phyloP scores from a whole-genome alignment of 2,797 vertebrate genomes.

The Bovichtus variegatus region DNA sequence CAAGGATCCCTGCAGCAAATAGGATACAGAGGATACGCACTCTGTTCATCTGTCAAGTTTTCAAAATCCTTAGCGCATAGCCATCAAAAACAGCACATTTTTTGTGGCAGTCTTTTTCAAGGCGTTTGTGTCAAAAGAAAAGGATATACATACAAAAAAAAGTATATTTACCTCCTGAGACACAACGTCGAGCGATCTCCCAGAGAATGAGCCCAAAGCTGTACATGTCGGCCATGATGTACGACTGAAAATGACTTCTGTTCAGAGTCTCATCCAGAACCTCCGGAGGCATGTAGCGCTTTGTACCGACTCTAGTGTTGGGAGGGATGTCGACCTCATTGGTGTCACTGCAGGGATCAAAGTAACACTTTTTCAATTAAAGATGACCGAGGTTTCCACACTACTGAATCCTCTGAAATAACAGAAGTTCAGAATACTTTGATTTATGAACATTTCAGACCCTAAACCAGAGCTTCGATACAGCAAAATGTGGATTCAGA shows the following conservation, averaged over 20 bases:
- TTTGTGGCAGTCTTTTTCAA: background rate
- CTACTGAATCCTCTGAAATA: conserved; percentile 1
- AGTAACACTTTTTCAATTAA: background rate
- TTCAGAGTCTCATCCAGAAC: conserved; percentile 97
- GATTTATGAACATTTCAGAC: background rate
- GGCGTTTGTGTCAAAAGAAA: background rate
- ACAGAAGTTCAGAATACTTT: background rate
- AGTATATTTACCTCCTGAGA: conserved; percentile 91
- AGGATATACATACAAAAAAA: background rate
- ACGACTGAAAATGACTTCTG: conserved; percentile 95
- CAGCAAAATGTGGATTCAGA: background rate
- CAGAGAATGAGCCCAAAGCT: conserved; percentile 98
- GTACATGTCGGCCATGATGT: conserved; percentile 99
- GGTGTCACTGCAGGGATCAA: conserved; percentile 87
- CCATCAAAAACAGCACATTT: background rate
- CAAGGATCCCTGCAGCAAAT: conserved; percentile 89
- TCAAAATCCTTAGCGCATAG: background rate
- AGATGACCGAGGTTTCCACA: background rate
- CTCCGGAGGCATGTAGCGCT: conserved; percentile 98
- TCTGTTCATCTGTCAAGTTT: background rate
- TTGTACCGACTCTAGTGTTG: conserved; percentile 96
- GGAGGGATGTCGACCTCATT: conserved; percentile 98
- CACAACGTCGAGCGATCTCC: conserved; percentile 94
- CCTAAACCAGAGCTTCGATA: background rate
- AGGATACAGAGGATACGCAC: background rate